Conservation (phyloP, 2,113 vertebrate genomes). For the Rousettus leschenaultii region DNA sequence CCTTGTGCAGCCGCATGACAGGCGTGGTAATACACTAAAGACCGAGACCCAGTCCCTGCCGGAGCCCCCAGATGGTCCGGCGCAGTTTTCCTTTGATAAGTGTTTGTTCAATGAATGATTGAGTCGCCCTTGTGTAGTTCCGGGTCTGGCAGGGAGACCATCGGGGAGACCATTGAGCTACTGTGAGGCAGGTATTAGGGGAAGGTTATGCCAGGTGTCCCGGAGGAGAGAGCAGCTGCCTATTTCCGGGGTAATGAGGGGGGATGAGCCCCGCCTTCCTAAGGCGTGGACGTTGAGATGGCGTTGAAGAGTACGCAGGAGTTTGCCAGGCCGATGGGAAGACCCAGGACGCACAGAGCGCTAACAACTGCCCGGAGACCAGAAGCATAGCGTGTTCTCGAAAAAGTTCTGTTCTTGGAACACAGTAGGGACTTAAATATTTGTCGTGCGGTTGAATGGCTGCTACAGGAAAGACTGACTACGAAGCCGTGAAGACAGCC, state of each 20-base stretch:
- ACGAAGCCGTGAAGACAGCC: neutral
- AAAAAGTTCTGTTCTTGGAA: no score
- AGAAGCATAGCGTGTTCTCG: fast-evolving
- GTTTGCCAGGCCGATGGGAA: neutral
- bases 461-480: neutral
- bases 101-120: neutral
- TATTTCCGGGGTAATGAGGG: no score
- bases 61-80: neutral
- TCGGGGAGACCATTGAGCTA: neutral
- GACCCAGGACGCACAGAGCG: neutral
- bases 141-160: neutral
- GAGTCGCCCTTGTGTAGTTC: no score
- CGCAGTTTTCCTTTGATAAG: neutral
- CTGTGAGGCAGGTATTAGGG: neutral
- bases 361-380: neutral
- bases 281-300: neutral
- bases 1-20: neutral
- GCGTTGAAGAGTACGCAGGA: neutral
- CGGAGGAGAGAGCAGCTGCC: neutral
- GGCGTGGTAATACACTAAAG: fast-evolving
- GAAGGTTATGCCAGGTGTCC: neutral
- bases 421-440: neutral
- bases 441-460: fast-evolving
- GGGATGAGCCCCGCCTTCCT: neutral
- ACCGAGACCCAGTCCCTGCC: neutral